A percentile compares a stretch with the other conserved stretches of the same genome.
phyloP scores from a whole-genome alignment of 2,888 invertebrate species.

The Stictocephala bisonia region DNA sequence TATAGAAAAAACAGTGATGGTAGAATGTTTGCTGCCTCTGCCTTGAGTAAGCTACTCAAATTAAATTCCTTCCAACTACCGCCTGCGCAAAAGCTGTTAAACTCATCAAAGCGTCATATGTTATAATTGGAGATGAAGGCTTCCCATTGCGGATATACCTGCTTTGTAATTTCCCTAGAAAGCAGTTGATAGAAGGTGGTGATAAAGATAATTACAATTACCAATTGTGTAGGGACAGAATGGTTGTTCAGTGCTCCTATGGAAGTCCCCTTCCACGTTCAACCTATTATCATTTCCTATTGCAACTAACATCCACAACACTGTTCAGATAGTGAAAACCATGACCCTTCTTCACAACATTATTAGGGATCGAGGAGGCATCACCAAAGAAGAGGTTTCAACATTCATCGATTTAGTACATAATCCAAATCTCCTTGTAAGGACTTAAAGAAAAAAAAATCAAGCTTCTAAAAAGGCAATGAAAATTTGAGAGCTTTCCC shows the following conservation, averaged over 20 bases:
- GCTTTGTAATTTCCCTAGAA: neutral
- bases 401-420: neutral
- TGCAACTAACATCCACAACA: neutral
- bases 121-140: conserved; percentile 25
- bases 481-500: conserved; percentile 10
- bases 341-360: conserved; percentile 17
- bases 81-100: neutral
- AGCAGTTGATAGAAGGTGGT: neutral
- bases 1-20: conserved; percentile 15
- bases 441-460: neutral
- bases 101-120: neutral
- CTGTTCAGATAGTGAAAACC: neutral
- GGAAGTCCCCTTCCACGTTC: neutral
- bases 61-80: neutral
- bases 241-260: too few species aligned
- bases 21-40: conserved; percentile 2
- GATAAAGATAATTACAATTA: conserved; percentile 6
- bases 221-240: neutral
- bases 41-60: neutral
- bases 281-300: neutral
- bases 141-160: conserved; percentile 6
- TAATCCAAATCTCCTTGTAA: neutral
- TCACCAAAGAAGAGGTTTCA: conserved; percentile 12
- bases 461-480: neutral
- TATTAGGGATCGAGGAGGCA: conserved; percentile 38